A percentile compares a stretch with the other conserved stretches of the same genome.
Evolutionary conservation across 2,888 invertebrate genomes (phyloP).

Genomic region (Cremastinae sp.): DNA sequence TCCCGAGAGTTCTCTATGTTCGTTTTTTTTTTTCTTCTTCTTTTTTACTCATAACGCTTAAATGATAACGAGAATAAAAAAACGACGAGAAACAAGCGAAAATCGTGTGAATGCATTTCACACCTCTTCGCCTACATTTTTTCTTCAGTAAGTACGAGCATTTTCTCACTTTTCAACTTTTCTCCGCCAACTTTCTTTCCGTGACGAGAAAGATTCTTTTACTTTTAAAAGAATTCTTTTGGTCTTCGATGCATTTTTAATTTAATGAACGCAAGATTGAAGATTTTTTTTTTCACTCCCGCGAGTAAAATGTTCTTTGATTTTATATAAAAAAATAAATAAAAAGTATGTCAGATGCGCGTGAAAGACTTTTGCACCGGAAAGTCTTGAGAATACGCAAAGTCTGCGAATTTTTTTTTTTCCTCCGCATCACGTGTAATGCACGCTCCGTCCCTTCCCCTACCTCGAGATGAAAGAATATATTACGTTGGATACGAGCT

Average conservation of each 20-base stretch:
- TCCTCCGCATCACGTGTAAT: conserved; percentile 1
- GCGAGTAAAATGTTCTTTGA: conserved; percentile 28
- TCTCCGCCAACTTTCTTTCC: background rate
- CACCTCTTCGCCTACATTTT: conserved; percentile 12
- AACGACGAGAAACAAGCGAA: background rate
- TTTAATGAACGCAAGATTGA: conserved; percentile 2
- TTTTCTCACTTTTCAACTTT: background rate
- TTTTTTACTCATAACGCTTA: background rate
- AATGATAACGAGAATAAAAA: conserved; percentile 3
- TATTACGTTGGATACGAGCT: conserved; percentile 11
- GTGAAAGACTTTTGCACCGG: conserved; percentile 7
- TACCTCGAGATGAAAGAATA: conserved; percentile 39
- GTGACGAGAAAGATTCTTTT: background rate
- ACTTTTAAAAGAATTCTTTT: background rate
- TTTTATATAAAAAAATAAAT: conserved; percentile 29
- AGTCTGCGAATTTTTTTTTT: conserved; percentile 37
- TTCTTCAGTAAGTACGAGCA: background rate
- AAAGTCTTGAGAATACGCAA: conserved; percentile 45
- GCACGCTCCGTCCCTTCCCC: conserved; percentile 15
- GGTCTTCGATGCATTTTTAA: background rate
- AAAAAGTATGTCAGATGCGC: conserved; percentile 41
- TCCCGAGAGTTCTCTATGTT: no score
- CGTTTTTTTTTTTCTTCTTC: conserved; percentile 26
- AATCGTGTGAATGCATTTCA: background rate
- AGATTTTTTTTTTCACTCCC: conserved; percentile 9